Evolutionary conservation across 2,113 vertebrate species (phyloP).

Genomic region (Corythaixoides concolor): DNA sequence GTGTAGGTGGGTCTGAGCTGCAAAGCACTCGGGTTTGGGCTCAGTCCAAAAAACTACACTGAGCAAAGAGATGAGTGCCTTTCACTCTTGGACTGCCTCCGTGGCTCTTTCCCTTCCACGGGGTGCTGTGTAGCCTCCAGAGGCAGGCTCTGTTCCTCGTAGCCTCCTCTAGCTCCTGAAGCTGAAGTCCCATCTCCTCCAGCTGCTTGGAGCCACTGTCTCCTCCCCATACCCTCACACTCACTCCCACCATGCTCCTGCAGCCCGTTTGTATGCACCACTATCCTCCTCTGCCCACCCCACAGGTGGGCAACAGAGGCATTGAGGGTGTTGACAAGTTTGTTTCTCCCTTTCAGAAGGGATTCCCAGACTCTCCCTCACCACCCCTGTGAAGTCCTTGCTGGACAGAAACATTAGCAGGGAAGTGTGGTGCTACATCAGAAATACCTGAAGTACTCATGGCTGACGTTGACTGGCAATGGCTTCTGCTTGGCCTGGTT

Average conservation of each 20-base stretch:
- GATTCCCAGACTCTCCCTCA: not conserved
- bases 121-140: not conserved
- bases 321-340: not conserved
- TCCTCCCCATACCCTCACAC: not conserved
- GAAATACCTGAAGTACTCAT: not conserved
- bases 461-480: not conserved
- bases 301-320: not conserved
- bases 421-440: not conserved
- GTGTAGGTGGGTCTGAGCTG: not conserved
- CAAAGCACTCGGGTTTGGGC: not conserved
- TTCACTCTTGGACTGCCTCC: rapidly evolving
- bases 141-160: not conserved
- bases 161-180: not conserved
- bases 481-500: not conserved
- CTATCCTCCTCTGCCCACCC: not conserved
- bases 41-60: not conserved
- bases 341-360: not conserved
- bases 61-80: not conserved
- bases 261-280: not conserved
- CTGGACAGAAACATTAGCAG: not conserved
- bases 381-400: not conserved
- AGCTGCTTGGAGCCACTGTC: not conserved
- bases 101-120: not conserved
- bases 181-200: not conserved
- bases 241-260: not conserved